These are phyloP conservation scores for Paralvinella palmiformis DNA, from an alignment of 1,140 invertebrate species.

Conservation along the genomic window DNA sequence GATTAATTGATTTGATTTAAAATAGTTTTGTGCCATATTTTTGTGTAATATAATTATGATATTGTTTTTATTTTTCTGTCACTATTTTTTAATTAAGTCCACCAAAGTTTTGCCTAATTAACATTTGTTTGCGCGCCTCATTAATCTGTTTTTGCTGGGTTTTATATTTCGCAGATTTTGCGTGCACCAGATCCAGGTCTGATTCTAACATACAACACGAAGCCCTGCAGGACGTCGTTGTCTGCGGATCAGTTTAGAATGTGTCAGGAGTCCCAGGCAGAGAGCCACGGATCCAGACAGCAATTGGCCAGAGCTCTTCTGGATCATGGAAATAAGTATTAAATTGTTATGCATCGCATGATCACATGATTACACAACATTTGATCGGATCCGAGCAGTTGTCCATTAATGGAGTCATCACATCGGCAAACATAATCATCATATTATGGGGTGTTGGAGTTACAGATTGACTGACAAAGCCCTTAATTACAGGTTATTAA, in stretches of 20 bases:
- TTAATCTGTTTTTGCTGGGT: neutral
- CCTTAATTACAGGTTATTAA: too few species aligned
- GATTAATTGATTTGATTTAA: neutral
- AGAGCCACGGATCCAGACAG: constrained; percentile 7
- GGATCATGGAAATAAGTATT: too few species aligned
- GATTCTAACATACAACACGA: constrained; percentile 12
- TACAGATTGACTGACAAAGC: too few species aligned
- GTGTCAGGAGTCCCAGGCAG: neutral
- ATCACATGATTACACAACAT: too few species aligned
- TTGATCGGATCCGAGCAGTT: too few species aligned
- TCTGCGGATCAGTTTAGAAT: constrained; percentile 10
- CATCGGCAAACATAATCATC: too few species aligned
- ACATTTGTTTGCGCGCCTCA: neutral
- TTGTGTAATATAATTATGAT: neutral
- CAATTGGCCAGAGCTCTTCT: constrained; percentile 12
- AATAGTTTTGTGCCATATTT: neutral
- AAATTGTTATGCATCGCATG: too few species aligned
- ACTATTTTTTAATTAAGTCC: neutral
- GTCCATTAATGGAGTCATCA: too few species aligned
- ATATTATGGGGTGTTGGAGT: too few species aligned
- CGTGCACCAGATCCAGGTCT: constrained; percentile 14
- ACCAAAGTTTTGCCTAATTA: neutral
- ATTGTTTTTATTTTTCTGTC: neutral
- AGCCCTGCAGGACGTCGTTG: constrained; percentile 1
- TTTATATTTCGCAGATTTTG: constrained; percentile 8